Evolutionary conservation across 2,888 invertebrate genomes (phyloP).

Genomic region (Agrochola macilenta): DNA sequence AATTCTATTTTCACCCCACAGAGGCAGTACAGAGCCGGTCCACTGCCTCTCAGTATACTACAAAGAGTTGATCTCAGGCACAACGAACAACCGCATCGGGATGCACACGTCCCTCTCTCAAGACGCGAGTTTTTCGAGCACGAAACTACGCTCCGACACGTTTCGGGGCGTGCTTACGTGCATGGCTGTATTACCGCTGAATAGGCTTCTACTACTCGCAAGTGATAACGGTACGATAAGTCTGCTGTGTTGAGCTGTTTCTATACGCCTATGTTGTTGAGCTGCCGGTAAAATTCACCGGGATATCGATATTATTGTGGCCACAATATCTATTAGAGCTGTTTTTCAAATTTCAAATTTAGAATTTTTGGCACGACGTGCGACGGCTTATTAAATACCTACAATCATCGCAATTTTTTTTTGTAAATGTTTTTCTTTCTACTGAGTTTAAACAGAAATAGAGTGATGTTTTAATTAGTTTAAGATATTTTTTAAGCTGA

Average conservation of each 20-base stretch:
- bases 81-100: constrained; percentile 97
- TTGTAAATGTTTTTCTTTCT: background rate
- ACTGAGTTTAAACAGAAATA: background rate
- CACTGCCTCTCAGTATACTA: constrained; percentile 96
- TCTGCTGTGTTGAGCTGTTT: constrained; percentile 92
- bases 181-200: constrained; percentile 97
- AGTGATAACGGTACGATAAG: constrained; percentile 97
- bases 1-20: constrained; percentile 74
- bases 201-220: constrained; percentile 96
- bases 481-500: background rate
- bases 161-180: constrained; percentile 98
- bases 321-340: background rate
- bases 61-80: constrained; percentile 96
- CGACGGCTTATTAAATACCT: background rate
- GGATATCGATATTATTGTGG: constrained; percentile 2
- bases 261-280: constrained; percentile 95
- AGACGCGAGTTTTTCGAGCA: constrained; percentile 95
- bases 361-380: background rate
- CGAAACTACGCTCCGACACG: constrained; percentile 96
- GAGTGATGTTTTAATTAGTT: background rate
- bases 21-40: constrained; percentile 97
- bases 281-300: constrained; percentile 15
- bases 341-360: background rate
- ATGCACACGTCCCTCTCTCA: constrained; percentile 94
- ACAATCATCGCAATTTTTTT: background rate